These are phyloP conservation scores for Drosophila rufa DNA, from an alignment of 1,140 invertebrate genomes.

Conservation along the genomic window DNA sequence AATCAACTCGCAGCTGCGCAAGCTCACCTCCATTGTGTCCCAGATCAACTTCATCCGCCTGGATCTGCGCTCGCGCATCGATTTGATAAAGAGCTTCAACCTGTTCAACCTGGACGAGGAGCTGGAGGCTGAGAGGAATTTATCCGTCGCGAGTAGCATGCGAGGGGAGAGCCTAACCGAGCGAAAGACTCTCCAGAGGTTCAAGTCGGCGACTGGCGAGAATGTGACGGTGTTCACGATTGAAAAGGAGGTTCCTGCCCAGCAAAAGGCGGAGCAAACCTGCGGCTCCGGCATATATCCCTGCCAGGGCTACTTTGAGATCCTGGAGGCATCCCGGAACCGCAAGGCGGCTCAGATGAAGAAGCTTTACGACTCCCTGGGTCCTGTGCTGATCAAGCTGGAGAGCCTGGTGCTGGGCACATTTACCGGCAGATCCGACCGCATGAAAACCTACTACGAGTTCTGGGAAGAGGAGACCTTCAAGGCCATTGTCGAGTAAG, in stretches of 20 bases:
- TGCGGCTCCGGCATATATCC: slow-evolving; percentile 75
- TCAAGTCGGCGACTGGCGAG: slow-evolving; percentile 36
- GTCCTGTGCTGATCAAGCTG: slow-evolving; percentile 92
- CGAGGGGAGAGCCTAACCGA: background rate
- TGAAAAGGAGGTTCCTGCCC: slow-evolving; percentile 20
- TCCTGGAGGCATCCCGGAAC: slow-evolving; percentile 88
- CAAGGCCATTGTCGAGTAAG: slow-evolving; percentile 86
- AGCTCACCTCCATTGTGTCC: slow-evolving; percentile 88
- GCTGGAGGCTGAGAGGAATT: background rate
- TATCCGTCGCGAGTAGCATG: background rate
- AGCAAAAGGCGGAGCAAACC: slow-evolving; percentile 30
- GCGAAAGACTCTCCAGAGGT: background rate
- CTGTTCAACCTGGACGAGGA: slow-evolving; percentile 86
- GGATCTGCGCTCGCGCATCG: slow-evolving; percentile 88
- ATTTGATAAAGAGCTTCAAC: slow-evolving; percentile 87
- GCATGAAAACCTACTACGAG: slow-evolving; percentile 89
- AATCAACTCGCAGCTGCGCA: slow-evolving; percentile 86
- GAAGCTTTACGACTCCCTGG: slow-evolving; percentile 90
- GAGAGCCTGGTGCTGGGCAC: slow-evolving; percentile 91
- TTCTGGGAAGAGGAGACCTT: slow-evolving; percentile 91
- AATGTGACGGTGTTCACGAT: slow-evolving; percentile 45
- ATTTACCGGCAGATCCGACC: slow-evolving; percentile 87
- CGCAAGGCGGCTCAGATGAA: slow-evolving; percentile 89
- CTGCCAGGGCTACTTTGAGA: slow-evolving; percentile 84
- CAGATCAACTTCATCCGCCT: slow-evolving; percentile 92